phyloP scores from a whole-genome alignment of 2,797 vertebrate species.

The Acanthornis magna region DNA sequence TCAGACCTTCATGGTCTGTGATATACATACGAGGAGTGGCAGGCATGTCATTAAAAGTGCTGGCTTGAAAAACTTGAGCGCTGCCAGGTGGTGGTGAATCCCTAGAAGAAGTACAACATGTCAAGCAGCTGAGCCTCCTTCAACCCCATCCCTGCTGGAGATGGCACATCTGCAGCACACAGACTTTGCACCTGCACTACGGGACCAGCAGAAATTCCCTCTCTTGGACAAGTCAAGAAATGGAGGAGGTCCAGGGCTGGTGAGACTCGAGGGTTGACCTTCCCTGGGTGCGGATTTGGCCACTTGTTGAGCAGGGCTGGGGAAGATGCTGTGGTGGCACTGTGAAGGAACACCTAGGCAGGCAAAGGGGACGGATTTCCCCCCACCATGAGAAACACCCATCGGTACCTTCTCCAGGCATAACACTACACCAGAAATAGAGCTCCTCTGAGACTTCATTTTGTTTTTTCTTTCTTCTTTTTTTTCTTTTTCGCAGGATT shows the following conservation, averaged over 20 bases:
- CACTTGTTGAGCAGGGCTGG: not conserved
- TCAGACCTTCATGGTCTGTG: not conserved
- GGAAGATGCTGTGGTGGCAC: not conserved
- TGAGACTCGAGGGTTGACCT: fast-evolving
- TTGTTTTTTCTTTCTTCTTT: not conserved
- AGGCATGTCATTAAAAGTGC: not conserved
- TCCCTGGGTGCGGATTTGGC: not conserved
- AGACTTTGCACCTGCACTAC: not conserved
- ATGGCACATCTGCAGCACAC: not conserved
- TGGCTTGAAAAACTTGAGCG: fast-evolving
- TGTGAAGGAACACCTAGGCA: fast-evolving
- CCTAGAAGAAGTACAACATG: fast-evolving
- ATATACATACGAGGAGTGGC: fast-evolving
- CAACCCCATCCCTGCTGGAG: not conserved
- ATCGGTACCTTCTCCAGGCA: not conserved
- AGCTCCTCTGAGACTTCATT: not conserved
- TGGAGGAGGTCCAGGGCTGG: not conserved
- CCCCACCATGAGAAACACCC: not conserved
- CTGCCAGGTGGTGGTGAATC: not conserved
- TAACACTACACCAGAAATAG: not conserved
- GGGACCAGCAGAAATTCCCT: not conserved
- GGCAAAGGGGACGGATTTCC: not conserved
- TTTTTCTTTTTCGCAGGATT: not conserved
- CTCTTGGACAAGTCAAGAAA: not conserved
- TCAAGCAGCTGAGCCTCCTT: not conserved